These are phyloP conservation scores for Noctuana brunneofusca DNA, from an alignment of 2,888 invertebrate species.

Conservation along the genomic window DNA sequence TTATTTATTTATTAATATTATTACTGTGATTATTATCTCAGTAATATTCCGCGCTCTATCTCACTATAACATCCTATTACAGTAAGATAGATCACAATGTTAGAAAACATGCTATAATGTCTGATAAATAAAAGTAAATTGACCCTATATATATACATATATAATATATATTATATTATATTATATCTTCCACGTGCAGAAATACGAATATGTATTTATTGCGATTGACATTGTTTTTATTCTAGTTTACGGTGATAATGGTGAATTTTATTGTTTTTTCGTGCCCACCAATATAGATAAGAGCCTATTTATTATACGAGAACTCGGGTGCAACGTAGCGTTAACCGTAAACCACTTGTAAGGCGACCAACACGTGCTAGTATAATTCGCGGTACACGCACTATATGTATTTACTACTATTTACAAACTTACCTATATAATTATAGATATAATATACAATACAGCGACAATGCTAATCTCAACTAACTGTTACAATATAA, in stretches of 20 bases:
- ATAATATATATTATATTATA: no score
- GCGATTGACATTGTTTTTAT: slow-evolving; percentile 29
- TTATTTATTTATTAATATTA: slow-evolving; percentile 3
- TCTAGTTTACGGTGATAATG: slow-evolving; percentile 58
- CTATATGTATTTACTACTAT: background rate
- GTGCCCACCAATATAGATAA: slow-evolving; percentile 68
- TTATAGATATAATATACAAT: background rate
- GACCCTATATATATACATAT: no score
- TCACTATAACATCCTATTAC: background rate
- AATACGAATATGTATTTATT: background rate
- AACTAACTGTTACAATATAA: background rate
- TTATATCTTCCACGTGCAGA: slow-evolving; percentile 2
- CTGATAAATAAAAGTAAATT: slow-evolving; percentile 1
- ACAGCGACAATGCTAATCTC: background rate
- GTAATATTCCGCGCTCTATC: slow-evolving; percentile 5
- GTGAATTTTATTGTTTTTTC: slow-evolving; percentile 69
- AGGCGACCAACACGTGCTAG: slow-evolving; percentile 39
- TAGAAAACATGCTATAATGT: background rate
- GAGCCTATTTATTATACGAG: slow-evolving; percentile 42
- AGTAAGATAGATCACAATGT: slow-evolving; percentile 1
- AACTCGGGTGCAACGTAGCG: slow-evolving; percentile 54
- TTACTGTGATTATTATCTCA: background rate
- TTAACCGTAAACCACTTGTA: slow-evolving; percentile 44
- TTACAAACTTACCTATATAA: background rate
- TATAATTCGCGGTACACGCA: background rate